Percentiles rank a stretch among this genome's conserved stretches.
Evolutionary conservation across 1,140 invertebrate species (phyloP).

Genomic region (Sitophilus oryzae): DNA sequence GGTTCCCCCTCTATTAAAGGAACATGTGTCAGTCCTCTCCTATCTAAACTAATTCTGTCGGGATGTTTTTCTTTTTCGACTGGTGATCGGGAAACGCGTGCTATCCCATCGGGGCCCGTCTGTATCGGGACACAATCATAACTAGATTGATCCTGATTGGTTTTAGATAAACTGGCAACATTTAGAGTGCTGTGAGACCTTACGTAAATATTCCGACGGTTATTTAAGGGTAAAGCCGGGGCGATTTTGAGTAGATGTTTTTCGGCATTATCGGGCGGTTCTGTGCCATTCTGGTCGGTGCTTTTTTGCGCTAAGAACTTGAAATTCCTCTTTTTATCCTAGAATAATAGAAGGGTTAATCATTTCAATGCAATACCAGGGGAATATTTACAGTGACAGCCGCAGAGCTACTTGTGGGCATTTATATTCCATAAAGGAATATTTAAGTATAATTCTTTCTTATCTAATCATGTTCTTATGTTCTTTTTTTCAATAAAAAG

Average conservation of each 20-base stretch:
- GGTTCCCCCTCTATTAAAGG: constrained; percentile 72
- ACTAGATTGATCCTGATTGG: constrained; percentile 24
- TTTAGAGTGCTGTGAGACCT: constrained; percentile 52
- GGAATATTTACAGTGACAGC: constrained; percentile 28
- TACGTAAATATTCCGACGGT: constrained; percentile 46
- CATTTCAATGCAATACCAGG: constrained; percentile 1
- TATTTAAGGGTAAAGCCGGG: constrained; percentile 52
- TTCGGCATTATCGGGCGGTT: constrained; percentile 17
- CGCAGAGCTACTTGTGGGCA: constrained; percentile 37
- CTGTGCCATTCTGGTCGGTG: constrained; percentile 26
- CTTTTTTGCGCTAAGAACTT: constrained; percentile 27
- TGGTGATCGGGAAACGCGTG: constrained; percentile 58
- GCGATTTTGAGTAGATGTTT: constrained; percentile 54
- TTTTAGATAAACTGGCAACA: constrained; percentile 29
- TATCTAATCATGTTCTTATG: constrained; percentile 14
- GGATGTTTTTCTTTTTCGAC: constrained; percentile 68
- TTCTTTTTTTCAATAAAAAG: neutral
- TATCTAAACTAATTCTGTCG: constrained; percentile 71
- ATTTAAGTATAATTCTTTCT: neutral
- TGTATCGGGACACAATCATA: constrained; percentile 33
- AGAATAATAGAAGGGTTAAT: constrained; percentile 7
- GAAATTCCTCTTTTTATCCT: constrained; percentile 35
- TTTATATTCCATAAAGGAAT: constrained; percentile 31
- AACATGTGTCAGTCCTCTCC: constrained; percentile 65
- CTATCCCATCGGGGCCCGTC: constrained; percentile 34